phyloP scores from a whole-genome alignment of 2,888 invertebrate species.

The Drosophila barbarae region DNA sequence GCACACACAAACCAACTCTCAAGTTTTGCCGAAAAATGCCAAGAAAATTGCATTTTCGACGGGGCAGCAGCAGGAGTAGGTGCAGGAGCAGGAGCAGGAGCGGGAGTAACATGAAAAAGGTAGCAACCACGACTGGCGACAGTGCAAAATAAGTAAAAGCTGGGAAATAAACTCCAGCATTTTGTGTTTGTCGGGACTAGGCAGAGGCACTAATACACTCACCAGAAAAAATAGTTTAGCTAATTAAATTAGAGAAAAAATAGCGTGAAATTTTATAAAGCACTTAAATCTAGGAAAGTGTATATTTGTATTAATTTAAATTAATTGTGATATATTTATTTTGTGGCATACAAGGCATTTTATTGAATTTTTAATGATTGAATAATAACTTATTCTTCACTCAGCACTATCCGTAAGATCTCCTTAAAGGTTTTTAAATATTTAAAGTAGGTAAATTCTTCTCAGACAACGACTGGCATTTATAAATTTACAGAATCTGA shows the following conservation, averaged over 20 bases:
- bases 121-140: constrained; percentile 52
- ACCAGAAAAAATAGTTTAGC: neutral
- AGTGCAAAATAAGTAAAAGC: constrained; percentile 58
- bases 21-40: constrained; percentile 73
- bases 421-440: neutral
- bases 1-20: constrained; percentile 37
- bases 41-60: constrained; percentile 72
- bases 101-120: constrained; percentile 62
- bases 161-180: constrained; percentile 68
- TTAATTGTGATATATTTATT: neutral
- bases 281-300: too few relatives aligned
- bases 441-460: neutral
- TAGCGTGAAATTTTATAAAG: too few relatives aligned
- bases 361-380: too few relatives aligned
- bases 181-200: constrained; percentile 56
- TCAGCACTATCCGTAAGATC: too few relatives aligned
- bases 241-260: neutral
- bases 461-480: neutral
- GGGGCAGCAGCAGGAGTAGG: constrained; percentile 21
- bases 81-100: constrained; percentile 7
- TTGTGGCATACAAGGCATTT: neutral
- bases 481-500: neutral
- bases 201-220: constrained; percentile 12
- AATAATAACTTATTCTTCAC: too few relatives aligned
- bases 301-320: neutral